Base-by-base conservation (phyloP, 2,888 invertebrate genomes). In the Galerucella calmariensis region DNA sequence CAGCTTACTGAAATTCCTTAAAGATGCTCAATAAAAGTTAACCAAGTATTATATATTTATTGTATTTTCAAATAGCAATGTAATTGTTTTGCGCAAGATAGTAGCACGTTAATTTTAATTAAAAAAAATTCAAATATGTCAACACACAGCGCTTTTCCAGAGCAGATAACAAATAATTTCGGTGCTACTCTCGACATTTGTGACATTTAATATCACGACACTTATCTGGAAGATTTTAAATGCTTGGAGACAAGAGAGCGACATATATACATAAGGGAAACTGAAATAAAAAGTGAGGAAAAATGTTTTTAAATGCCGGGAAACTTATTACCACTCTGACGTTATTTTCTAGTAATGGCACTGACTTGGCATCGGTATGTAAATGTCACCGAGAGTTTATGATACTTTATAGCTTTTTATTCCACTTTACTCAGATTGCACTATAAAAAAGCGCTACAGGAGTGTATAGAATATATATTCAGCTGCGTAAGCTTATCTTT, bases 241-340 rank as follows among this genome's bases (percentile, higher is more conserved):
- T 56, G 53, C 68, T 68, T 73, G 24, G 12, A 11, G 48, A 48
- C 48, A 48, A 67, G 68, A 44, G 61, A 24, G 46, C 51, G 41
- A 53, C 62, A 69, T 58, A 56, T 63, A 69, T 69, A 56, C 63
- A 69, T 14, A 14, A 48, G 14, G 48, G 48, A 48, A 72, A 67
- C 46, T 67, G 63, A 46, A 58, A 73, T 69, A 63, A 75, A 79
- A 77, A 76, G 75, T 77, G 75, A 75, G 75, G 14, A 11, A 77
- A 78, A 77, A 75, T 48, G 69, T 74, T 75, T 63, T 61, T 53
- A 76, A 76, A 80, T 78, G 77, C 73, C 79, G 77, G 73, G 79
- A 73, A 77, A 80, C 35, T 41, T 41, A 41, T 77, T 67, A 72
- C 73, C 75, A 75, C 35, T 41, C 35, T 41, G 35, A 41, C 35